Conservation (phyloP, 1,140 invertebrate genomes). For the Polyergus mexicanus region DNA sequence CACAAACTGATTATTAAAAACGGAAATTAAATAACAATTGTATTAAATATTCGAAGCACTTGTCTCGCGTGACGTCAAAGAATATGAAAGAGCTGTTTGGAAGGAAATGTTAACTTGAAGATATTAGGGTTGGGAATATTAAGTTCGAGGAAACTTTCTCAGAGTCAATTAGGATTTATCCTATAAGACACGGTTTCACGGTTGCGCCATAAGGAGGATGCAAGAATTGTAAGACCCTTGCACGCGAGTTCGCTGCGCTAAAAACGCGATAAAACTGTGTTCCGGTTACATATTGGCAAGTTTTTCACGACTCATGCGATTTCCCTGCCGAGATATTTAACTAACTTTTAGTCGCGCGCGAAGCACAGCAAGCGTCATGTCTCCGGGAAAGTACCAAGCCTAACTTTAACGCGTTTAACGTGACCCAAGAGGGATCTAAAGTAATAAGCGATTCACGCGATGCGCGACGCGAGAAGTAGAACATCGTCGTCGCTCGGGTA, state of each 20-base stretch:
- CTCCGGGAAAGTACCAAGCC: conserved; percentile 11
- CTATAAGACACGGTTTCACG: conserved; percentile 17
- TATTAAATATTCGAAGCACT: neutral
- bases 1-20: neutral
- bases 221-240: conserved; percentile 2
- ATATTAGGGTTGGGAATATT: neutral
- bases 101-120: neutral
- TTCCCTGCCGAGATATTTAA: conserved; percentile 65
- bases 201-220: neutral
- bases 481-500: conserved; percentile 20
- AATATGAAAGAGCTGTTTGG: neutral
- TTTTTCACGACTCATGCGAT: conserved; percentile 49
- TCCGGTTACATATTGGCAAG: conserved; percentile 22
- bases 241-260: conserved; percentile 3
- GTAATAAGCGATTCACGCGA: conserved; percentile 19
- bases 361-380: neutral
- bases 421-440: conserved; percentile 56
- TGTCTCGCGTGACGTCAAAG: neutral
- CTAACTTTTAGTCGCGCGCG: conserved; percentile 41
- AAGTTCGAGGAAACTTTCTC: neutral
- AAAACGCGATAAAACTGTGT: conserved; percentile 17
- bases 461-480: conserved; percentile 1
- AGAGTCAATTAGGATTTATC: conserved; percentile 33
- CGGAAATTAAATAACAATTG: neutral
- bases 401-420: conserved; percentile 60